Conservation (phyloP, 2,113 vertebrate genomes). For the Daphoenositta chrysoptera region DNA sequence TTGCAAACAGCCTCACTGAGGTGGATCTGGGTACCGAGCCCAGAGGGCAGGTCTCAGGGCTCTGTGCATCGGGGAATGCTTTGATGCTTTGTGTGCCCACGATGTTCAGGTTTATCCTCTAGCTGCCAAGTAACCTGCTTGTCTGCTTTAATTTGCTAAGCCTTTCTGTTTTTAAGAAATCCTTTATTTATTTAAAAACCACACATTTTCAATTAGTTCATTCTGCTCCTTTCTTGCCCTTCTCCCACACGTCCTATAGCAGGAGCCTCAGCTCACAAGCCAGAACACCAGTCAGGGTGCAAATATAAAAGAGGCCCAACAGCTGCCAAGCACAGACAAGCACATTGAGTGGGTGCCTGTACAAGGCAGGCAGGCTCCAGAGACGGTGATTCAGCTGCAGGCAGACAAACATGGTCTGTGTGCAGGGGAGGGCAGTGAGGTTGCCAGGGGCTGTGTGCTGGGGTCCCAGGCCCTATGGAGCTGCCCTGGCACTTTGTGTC, state of each 20-base stretch:
- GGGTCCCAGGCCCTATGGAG: background rate
- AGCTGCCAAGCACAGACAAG: background rate
- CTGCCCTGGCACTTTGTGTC: background rate
- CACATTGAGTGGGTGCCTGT: background rate
- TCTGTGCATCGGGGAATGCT: background rate
- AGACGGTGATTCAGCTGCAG: background rate
- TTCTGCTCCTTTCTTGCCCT: background rate
- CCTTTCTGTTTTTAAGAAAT: background rate
- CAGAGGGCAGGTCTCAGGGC: background rate
- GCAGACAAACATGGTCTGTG: background rate
- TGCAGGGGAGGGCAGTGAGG: background rate
- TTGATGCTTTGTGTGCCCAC: background rate
- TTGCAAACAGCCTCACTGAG: background rate
- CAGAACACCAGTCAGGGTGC: background rate
- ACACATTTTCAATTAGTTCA: background rate
- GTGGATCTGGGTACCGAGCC: background rate
- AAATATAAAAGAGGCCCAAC: background rate
- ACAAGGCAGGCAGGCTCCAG: background rate
- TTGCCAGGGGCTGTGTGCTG: background rate
- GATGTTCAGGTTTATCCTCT: slow-evolving; percentile 2
- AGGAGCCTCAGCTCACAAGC: background rate
- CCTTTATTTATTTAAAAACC: background rate
- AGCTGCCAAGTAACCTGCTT: background rate
- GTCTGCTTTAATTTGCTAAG: slow-evolving; percentile 1
- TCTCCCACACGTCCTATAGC: background rate